phyloP scores from a whole-genome alignment of 2,888 invertebrate genomes.

The Chymomyza fuscimana region DNA sequence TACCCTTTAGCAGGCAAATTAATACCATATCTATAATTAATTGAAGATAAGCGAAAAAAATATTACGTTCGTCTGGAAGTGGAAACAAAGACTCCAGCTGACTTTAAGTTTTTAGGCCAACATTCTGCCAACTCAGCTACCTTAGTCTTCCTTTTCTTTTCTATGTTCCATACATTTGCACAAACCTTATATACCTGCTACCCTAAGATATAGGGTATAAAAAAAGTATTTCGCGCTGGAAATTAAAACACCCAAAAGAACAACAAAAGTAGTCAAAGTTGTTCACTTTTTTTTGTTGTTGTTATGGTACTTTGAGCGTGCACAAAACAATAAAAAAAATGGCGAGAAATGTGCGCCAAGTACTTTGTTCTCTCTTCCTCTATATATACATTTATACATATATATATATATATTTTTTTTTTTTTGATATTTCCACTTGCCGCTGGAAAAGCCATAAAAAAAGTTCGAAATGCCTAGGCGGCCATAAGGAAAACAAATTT shows the following conservation, averaged over 20 bases:
- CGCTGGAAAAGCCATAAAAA: constrained; percentile 1
- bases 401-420: neutral
- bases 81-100: no score
- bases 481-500: constrained; percentile 53
- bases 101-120: no score
- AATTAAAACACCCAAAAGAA: constrained; percentile 8
- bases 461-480: constrained; percentile 9
- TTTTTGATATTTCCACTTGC: neutral
- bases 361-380: neutral
- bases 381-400: neutral
- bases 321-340: neutral
- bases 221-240: constrained; percentile 1
- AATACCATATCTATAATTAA: no score
- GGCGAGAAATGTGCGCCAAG: neutral
- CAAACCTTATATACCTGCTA: no score
- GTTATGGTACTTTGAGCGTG: neutral
- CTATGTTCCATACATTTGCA: no score
- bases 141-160: no score
- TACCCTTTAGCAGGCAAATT: no score
- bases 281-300: neutral
- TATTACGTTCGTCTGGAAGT: no score
- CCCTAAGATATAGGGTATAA: neutral
- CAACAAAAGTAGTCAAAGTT: constrained; percentile 3
- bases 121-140: no score
- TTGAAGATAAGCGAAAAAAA: no score